phyloP scores from a whole-genome alignment of 2,888 invertebrate species.

The Rhimphoctona megacephalus region DNA sequence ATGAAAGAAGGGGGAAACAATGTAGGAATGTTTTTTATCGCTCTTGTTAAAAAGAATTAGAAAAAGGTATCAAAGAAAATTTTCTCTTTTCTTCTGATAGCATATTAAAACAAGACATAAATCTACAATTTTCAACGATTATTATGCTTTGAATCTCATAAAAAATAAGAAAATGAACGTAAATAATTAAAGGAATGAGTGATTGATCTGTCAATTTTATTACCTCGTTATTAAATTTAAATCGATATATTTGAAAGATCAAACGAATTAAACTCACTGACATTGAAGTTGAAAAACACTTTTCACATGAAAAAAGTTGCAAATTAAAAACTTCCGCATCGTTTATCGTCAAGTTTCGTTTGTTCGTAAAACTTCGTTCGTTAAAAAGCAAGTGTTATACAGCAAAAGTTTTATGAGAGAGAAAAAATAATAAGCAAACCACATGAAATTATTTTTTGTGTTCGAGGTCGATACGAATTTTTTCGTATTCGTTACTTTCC shows the following conservation, averaged over 20 bases:
- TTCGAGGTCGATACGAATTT: conserved; percentile 10
- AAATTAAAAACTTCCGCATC: conserved; percentile 19
- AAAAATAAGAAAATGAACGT: not conserved
- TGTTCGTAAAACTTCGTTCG: not conserved
- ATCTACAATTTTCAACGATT: not conserved
- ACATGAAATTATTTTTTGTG: not conserved
- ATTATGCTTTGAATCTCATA: not conserved
- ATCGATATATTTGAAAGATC: not conserved
- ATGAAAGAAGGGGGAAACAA: conserved; percentile 6
- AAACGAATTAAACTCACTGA: not conserved
- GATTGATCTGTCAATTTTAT: not conserved
- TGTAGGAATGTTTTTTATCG: not conserved
- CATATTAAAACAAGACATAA: not conserved
- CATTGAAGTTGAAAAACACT: not conserved
- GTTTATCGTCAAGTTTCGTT: not conserved
- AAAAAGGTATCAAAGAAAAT: not conserved
- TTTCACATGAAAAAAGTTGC: not conserved
- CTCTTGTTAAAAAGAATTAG: not conserved
- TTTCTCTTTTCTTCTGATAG: not conserved
- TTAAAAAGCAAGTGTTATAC: not conserved
- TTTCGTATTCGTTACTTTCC: not conserved
- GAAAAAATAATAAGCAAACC: not conserved
- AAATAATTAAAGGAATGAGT: not conserved
- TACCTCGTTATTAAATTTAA: not conserved
- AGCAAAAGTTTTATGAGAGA: not conserved